Percentiles rank a stretch among this genome's conserved stretches.
Conservation (phyloP, 2,113 vertebrate species). For the Nansenia antarctica region DNA sequence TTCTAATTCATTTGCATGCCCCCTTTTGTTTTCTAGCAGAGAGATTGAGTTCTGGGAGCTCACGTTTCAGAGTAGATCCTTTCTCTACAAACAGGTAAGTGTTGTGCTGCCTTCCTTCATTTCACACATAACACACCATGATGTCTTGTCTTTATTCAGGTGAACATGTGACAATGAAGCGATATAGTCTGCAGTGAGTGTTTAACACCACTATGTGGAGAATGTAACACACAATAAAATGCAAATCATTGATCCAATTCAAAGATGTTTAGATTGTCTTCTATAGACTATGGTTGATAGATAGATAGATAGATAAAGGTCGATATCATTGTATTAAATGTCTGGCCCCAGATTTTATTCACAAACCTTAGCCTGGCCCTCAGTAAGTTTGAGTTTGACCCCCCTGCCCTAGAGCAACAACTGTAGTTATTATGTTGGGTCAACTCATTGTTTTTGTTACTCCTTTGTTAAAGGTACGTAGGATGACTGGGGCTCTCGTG, state of each 20-base stretch:
- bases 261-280: too few relatives aligned
- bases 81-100: constrained; percentile 89
- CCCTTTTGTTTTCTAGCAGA: constrained; percentile 56
- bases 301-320: too few relatives aligned
- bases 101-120: background rate
- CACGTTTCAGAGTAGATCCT: constrained; percentile 83
- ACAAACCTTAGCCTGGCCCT: too few relatives aligned
- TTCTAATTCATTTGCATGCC: too few relatives aligned
- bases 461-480: constrained; percentile 78
- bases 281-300: too few relatives aligned
- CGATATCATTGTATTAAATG: too few relatives aligned
- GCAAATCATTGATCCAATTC: too few relatives aligned
- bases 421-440: background rate
- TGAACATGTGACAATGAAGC: too few relatives aligned
- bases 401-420: background rate
- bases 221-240: constrained; percentile 1
- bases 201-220: constrained; percentile 57
- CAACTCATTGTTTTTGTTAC: background rate
- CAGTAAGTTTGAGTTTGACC: too few relatives aligned
- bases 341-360: too few relatives aligned
- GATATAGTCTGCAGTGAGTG: background rate
- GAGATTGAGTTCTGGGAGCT: constrained; percentile 82
- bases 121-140: background rate
- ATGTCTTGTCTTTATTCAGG: too few relatives aligned
- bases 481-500: constrained; percentile 86